phyloP scores from a whole-genome alignment of 2,888 invertebrate species.

The Pachymerium ferrugineum region DNA sequence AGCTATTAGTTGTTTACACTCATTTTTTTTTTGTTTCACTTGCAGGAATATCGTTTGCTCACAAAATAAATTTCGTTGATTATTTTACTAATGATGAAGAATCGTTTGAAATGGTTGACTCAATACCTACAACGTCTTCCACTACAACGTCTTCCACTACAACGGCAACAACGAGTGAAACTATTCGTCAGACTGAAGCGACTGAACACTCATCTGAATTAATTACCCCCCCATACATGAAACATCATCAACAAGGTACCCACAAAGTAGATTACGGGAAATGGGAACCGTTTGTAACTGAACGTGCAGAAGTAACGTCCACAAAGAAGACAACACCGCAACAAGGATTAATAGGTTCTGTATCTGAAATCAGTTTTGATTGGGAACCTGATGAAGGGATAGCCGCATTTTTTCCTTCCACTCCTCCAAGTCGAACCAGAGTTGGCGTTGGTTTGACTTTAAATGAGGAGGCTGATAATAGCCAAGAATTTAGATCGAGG shows the following conservation, averaged over 20 bases:
- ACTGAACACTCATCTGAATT: background rate
- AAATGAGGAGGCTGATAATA: background rate
- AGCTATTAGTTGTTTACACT: background rate
- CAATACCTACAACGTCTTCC: background rate
- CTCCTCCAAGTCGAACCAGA: background rate
- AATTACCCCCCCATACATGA: background rate
- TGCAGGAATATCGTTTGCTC: background rate
- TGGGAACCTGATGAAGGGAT: constrained; percentile 31
- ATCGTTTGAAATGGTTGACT: background rate
- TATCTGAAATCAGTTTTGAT: constrained; percentile 30
- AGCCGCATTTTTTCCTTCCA: constrained; percentile 2
- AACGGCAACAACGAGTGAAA: background rate
- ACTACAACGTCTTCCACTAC: constrained; percentile 45
- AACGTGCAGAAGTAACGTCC: constrained; percentile 42
- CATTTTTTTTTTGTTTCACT: background rate
- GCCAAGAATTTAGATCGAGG: constrained; percentile 28
- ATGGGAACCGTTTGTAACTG: background rate
- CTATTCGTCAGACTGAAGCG: background rate
- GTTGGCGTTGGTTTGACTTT: background rate
- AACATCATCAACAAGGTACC: constrained; percentile 1
- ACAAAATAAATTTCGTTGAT: background rate
- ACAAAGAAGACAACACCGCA: constrained; percentile 46
- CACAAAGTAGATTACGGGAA: background rate
- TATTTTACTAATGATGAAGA: constrained; percentile 1
- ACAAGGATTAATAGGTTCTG: constrained; percentile 39